These are phyloP conservation scores for Ramphastos sulfuratus DNA, from an alignment of 2,113 vertebrate species.

Conservation along the genomic window DNA sequence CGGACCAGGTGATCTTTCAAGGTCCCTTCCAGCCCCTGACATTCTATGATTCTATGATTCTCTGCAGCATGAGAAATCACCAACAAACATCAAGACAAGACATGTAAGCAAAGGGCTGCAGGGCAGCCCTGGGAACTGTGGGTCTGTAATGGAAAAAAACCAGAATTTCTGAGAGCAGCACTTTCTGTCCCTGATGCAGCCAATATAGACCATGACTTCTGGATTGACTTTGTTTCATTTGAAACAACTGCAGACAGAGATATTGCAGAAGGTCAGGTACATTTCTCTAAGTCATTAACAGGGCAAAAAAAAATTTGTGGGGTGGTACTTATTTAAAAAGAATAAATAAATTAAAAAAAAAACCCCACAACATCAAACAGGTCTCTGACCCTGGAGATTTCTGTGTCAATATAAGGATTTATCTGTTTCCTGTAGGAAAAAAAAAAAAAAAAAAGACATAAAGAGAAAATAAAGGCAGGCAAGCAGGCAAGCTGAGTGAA, in stretches of 20 bases:
- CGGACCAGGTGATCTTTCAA: too few relatives aligned
- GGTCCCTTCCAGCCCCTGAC: too few relatives aligned
- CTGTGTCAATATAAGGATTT: not conserved
- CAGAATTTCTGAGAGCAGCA: not conserved
- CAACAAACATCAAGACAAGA: not conserved
- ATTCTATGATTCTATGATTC: too few relatives aligned
- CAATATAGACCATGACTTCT: not conserved
- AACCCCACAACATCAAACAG: not conserved
- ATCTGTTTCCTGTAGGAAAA: not conserved
- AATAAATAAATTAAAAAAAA: not conserved
- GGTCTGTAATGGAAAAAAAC: not conserved
- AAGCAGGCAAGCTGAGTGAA: not conserved
- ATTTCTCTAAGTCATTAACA: not conserved
- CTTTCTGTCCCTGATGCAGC: not conserved
- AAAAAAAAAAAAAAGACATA: not conserved
- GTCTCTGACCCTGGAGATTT: not conserved
- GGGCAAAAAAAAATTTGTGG: not conserved
- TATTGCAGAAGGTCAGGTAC: not conserved
- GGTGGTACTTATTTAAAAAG: not conserved
- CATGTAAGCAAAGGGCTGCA: not conserved
- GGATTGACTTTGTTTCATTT: not conserved
- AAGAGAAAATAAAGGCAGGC: not conserved
- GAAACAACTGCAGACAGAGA: not conserved
- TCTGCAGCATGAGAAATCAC: not conserved
- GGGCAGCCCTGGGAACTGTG: not conserved